phyloP scores from a whole-genome alignment of 1,140 invertebrate species.

The Sweltsa coloradensis region DNA sequence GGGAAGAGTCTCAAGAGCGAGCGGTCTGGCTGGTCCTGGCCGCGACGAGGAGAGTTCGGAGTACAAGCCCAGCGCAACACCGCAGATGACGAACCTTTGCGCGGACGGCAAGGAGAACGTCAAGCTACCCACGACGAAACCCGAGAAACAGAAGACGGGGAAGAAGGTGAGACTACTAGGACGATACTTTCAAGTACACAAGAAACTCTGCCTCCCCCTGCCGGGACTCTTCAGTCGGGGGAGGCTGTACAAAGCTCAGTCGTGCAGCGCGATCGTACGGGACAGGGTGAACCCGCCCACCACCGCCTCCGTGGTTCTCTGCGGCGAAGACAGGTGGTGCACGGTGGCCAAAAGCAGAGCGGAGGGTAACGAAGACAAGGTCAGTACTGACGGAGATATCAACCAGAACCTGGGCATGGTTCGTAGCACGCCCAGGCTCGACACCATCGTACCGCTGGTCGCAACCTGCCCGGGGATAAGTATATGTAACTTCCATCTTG shows the following conservation, averaged over 20 bases:
- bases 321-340: conserved; percentile 30
- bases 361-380: conserved; percentile 28
- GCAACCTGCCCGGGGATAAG: conserved; percentile 26
- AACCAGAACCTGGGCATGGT: conserved; percentile 33
- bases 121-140: neutral
- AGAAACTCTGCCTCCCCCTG: conserved; percentile 40
- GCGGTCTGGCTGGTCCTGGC: too few relatives aligned
- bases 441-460: conserved; percentile 17
- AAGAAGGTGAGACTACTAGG: conserved; percentile 45
- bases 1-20: too few relatives aligned
- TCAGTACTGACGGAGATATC: conserved; percentile 34
- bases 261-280: conserved; percentile 39
- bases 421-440: conserved; percentile 14
- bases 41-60: too few relatives aligned
- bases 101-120: neutral
- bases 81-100: too few relatives aligned
- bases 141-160: conserved; percentile 14
- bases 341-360: conserved; percentile 26
- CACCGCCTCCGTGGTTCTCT: conserved; percentile 28
- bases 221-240: conserved; percentile 38
- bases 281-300: conserved; percentile 33
- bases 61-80: too few relatives aligned
- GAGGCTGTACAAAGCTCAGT: conserved; percentile 43
- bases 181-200: conserved; percentile 50
- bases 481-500: conserved; percentile 41